phyloP scores from a whole-genome alignment of 2,888 invertebrate genomes.

The Drosophila mayaguana region DNA sequence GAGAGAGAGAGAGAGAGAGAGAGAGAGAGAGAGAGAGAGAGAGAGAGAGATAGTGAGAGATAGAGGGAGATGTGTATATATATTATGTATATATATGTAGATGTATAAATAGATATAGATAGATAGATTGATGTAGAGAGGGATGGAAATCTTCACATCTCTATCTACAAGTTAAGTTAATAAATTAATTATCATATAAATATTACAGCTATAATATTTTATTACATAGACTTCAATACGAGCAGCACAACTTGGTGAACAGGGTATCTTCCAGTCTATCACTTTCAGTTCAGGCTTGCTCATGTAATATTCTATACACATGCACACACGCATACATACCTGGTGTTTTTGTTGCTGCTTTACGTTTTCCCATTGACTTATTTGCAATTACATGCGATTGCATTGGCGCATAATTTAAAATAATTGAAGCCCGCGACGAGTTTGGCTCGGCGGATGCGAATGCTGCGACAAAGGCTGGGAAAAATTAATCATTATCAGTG shows the following conservation, averaged over 20 bases:
- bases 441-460: conserved; percentile 30
- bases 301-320: conserved; percentile 43
- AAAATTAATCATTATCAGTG: conserved; percentile 74
- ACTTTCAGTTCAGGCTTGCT: not conserved
- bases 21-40: not conserved
- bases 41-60: too few species aligned
- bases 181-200: too few species aligned
- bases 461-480: conserved; percentile 53
- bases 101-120: not conserved
- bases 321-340: not conserved
- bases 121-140: not conserved
- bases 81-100: not conserved
- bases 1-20: too few species aligned
- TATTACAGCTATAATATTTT: too few species aligned
- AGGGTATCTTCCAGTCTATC: not conserved
- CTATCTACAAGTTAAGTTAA: too few species aligned
- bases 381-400: conserved; percentile 51
- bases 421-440: conserved; percentile 59
- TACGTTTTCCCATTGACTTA: conserved; percentile 25
- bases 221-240: not conserved
- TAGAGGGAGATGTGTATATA: not conserved
- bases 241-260: not conserved
- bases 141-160: not conserved
- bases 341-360: not conserved
- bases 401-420: conserved; percentile 60